These are phyloP conservation scores for Lypha dubia DNA, from an alignment of 2,888 invertebrate genomes.

Conservation along the genomic window DNA sequence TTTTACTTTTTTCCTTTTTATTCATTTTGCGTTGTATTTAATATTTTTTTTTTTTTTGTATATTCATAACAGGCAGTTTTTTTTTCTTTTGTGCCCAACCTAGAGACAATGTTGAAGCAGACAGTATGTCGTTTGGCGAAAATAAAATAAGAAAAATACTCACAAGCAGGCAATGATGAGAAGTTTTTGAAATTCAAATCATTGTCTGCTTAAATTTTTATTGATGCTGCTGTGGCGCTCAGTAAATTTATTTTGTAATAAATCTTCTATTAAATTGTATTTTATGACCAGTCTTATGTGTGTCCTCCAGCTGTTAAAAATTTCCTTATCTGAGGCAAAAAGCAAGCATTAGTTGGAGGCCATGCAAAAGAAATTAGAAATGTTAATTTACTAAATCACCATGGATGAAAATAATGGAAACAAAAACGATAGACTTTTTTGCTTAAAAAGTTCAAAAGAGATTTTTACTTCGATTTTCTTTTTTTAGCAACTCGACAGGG, in stretches of 20 bases:
- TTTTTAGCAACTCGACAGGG: not conserved
- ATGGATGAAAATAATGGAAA: slow-evolving; percentile 7
- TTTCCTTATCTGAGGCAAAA: not conserved
- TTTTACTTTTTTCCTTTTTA: slow-evolving; percentile 8
- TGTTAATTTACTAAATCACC: slow-evolving; percentile 39
- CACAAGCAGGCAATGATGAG: slow-evolving; percentile 4
- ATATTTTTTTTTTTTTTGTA: slow-evolving; percentile 8
- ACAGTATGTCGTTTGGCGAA: not conserved
- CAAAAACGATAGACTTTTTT: not conserved
- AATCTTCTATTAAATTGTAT: slow-evolving; percentile 52
- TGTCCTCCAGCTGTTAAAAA: slow-evolving; percentile 27
- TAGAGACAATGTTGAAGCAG: slow-evolving; percentile 8
- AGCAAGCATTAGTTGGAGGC: not conserved
- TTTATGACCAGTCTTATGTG: slow-evolving; percentile 24
- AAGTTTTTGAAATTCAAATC: slow-evolving; percentile 64
- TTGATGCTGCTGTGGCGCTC: slow-evolving; percentile 26
- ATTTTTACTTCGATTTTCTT: not conserved
- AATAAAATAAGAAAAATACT: not conserved
- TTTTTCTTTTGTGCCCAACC: not conserved
- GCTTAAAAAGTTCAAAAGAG: slow-evolving; percentile 6
- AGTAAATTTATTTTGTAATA: slow-evolving; percentile 25
- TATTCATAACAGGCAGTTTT: slow-evolving; percentile 14
- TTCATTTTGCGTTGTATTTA: not conserved
- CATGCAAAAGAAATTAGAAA: slow-evolving; percentile 36
- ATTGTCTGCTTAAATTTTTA: slow-evolving; percentile 48